These are phyloP conservation scores for Haliclystus octoradiatus DNA, from an alignment of 30 jellyfish, hydroid and myxozoan genomes.

Conservation along the genomic window DNA sequence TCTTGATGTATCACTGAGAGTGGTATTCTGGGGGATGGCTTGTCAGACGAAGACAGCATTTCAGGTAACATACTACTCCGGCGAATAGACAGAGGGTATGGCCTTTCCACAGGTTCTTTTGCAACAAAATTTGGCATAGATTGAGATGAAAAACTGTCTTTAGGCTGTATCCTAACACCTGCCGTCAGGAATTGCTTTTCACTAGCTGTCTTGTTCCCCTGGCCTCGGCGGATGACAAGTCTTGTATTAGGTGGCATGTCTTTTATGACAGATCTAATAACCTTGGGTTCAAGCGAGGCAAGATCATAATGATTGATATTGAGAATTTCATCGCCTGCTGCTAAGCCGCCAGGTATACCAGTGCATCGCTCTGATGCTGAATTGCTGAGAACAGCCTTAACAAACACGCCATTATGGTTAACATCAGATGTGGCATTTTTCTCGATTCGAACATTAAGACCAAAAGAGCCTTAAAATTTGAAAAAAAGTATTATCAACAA, in stretches of 20 bases:
- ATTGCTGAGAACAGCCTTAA: neutral
- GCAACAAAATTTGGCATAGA: conserved; percentile 42
- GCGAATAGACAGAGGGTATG: conserved; percentile 61
- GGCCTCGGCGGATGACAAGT: neutral
- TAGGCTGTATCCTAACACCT: neutral
- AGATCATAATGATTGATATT: too few species aligned
- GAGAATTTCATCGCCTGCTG: neutral
- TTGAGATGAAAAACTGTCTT: neutral
- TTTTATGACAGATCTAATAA: too few species aligned
- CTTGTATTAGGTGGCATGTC: neutral
- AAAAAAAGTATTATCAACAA: too few species aligned
- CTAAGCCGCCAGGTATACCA: neutral
- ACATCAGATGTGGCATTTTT: conserved; percentile 47
- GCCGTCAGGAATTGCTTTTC: too few species aligned
- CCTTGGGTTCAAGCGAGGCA: neutral
- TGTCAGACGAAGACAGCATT: neutral
- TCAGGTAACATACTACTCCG: conserved; percentile 75
- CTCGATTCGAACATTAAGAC: conserved; percentile 55
- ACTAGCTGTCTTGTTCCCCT: neutral
- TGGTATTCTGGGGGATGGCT: neutral
- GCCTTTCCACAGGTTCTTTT: conserved; percentile 22
- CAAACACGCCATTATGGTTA: neutral
- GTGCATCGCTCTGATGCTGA: neutral
- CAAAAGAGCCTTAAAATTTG: conserved; percentile 54
- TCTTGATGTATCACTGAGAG: neutral